These are phyloP conservation scores for Pocillopora verrucosa DNA, from an alignment of 64 coral and sea anemone species.

Conservation along the genomic window DNA sequence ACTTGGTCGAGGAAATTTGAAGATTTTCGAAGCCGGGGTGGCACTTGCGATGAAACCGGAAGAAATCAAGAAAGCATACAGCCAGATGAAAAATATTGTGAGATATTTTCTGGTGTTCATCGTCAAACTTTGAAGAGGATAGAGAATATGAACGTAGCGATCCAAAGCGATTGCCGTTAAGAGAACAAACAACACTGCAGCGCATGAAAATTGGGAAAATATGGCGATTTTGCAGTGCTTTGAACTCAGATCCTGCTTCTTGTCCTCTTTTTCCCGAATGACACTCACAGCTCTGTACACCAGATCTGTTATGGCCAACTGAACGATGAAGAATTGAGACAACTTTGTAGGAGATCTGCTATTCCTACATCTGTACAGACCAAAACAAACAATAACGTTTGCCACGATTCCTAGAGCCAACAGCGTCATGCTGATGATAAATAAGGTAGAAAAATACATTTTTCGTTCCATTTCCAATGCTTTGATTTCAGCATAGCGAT, in stretches of 20 bases:
- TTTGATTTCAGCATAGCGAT: not conserved
- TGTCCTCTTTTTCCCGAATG: not conserved
- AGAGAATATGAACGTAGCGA: slow-evolving; percentile 53
- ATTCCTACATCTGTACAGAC: not conserved
- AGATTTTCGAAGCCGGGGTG: not conserved
- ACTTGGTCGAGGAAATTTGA: not conserved
- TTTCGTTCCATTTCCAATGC: not conserved
- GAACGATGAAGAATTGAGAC: slow-evolving; percentile 11
- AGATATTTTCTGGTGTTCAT: slow-evolving; percentile 4
- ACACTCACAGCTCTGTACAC: slow-evolving; percentile 34
- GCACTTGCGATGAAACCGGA: slow-evolving; percentile 25
- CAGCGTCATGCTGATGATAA: not conserved
- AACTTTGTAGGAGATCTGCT: not conserved
- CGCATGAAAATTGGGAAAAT: slow-evolving; percentile 29
- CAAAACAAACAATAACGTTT: slow-evolving; percentile 38
- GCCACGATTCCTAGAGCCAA: slow-evolving; percentile 7
- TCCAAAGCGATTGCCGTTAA: slow-evolving; percentile 42
- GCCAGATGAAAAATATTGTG: slow-evolving; percentile 16
- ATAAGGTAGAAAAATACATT: not conserved
- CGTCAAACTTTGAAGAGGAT: slow-evolving; percentile 13
- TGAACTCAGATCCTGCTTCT: not conserved
- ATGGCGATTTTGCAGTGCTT: slow-evolving; percentile 7
- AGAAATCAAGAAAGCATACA: slow-evolving; percentile 20
- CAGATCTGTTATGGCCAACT: slow-evolving; percentile 36
- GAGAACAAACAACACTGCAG: slow-evolving; percentile 28